phyloP scores from a whole-genome alignment of 2,797 vertebrate genomes.

The Lateolabrax maculatus region DNA sequence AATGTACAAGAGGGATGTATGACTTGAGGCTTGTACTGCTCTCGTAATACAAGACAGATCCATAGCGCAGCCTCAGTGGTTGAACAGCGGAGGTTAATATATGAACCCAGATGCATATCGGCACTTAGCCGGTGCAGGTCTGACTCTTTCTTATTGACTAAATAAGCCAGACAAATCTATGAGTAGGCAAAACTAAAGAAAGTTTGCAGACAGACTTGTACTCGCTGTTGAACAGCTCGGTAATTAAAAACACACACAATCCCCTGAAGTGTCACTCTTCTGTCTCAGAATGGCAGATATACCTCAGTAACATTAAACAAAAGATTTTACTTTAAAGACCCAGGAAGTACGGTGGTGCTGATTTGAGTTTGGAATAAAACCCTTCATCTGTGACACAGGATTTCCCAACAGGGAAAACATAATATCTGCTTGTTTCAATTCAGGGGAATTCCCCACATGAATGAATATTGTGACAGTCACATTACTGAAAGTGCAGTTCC shows the following conservation, averaged over 20 bases:
- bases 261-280: conserved; percentile 10
- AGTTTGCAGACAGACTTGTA: conserved; percentile 3
- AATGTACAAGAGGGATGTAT: conserved; percentile 74
- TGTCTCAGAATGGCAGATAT: conserved; percentile 2
- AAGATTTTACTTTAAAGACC: neutral
- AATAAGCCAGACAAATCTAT: conserved; percentile 42
- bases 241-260: conserved; percentile 21
- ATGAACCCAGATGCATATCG: conserved; percentile 50
- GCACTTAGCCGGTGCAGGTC: conserved; percentile 42
- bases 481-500: neutral
- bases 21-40: conserved; percentile 68
- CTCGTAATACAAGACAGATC: conserved; percentile 62
- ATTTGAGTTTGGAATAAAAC: neutral
- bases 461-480: neutral
- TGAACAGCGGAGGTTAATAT: conserved; percentile 53
- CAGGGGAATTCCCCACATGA: conserved; percentile 1
- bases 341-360: neutral
- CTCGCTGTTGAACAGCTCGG: neutral
- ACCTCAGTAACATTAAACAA: neutral
- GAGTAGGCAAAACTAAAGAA: conserved; percentile 7
- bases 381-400: conserved; percentile 23
- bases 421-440: neutral
- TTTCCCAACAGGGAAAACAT: conserved; percentile 39
- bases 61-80: conserved; percentile 42
- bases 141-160: conserved; percentile 46